Base-by-base conservation (phyloP, 1,140 invertebrate genomes). In the Ips typographus region DNA sequence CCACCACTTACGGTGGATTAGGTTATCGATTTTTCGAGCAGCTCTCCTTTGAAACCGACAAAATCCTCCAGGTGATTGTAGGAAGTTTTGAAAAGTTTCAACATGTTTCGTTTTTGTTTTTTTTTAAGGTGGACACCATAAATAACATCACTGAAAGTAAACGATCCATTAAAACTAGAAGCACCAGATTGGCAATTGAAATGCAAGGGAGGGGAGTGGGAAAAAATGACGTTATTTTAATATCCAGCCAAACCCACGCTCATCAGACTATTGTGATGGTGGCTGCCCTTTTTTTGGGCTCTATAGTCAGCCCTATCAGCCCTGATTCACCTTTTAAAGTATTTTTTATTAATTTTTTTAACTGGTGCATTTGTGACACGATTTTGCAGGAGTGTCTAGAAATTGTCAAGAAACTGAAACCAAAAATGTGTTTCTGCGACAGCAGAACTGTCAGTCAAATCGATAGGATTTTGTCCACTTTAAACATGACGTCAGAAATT, bases 401-500 rank as follows among this genome's bases (percentile, higher is more conserved):
- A 2, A 4, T 74, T 2, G 53, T 77, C 1, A 58, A 53, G 6
- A 73, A 73, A 52, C 58, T 76, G 1, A 71, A 72, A 53, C 76
- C 76, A 4, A 76, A 76, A 71, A 71, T 77, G 59, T 72, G 70
- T 22, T 77, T 77, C 58, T 75, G 72, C 49, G 75, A 76, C 58
- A 40, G 64, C 2, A 60, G 74, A 43, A 69, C 72, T 2, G 51
- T 71, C 3, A 71, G 68, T 40, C 72, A 74, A 37, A 66, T 76
- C 0, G 71, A 76, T 37, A 59, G 72, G 41, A 70, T 75, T n/a
- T 43, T 76, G 1, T 49, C 51, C 2, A 67, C 55, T 6, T 38
- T 72, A 1, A 66, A 64, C 4, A 47, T 69, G 5, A 59, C 36
- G 3, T 57, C 60, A 5, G 64, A 70, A 51, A 52, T 73, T 5